These are phyloP conservation scores for Lacerta viridis DNA, from an alignment of 2,797 vertebrate species.

Conservation along the genomic window DNA sequence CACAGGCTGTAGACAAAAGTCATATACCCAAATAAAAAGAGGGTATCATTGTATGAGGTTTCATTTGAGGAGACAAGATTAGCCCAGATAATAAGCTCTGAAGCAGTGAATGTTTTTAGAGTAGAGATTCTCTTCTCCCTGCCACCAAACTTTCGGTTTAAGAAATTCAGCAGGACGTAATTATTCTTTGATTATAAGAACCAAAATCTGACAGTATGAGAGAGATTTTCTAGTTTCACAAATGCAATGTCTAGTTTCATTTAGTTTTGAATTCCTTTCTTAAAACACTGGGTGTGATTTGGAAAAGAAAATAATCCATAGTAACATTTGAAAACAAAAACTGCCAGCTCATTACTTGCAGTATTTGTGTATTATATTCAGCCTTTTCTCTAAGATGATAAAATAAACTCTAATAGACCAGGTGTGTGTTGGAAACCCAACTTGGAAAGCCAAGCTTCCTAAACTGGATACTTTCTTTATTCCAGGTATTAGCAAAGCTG, in stretches of 20 bases:
- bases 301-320: neutral
- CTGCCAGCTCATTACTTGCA: neutral
- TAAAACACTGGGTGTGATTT: neutral
- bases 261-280: neutral
- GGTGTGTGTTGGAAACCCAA: neutral
- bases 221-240: neutral
- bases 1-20: neutral
- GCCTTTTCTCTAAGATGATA: neutral
- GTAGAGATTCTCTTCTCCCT: neutral
- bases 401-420: neutral
- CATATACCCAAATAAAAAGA: neutral
- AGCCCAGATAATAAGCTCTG: neutral
- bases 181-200: neutral
- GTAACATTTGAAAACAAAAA: neutral
- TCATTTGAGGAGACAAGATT: neutral
- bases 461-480: neutral
- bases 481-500: constrained; percentile 93
- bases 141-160: neutral
- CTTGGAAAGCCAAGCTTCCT: neutral
- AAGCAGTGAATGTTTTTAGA: neutral
- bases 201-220: neutral
- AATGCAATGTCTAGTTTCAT: neutral
- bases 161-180: neutral
- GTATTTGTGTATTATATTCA: neutral
- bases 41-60: neutral